Evolutionary conservation across 2,888 invertebrate species (phyloP), one percentile per base, ranked within the genome.

Genomic region (Leptinotarsa peninsularis): DNA sequence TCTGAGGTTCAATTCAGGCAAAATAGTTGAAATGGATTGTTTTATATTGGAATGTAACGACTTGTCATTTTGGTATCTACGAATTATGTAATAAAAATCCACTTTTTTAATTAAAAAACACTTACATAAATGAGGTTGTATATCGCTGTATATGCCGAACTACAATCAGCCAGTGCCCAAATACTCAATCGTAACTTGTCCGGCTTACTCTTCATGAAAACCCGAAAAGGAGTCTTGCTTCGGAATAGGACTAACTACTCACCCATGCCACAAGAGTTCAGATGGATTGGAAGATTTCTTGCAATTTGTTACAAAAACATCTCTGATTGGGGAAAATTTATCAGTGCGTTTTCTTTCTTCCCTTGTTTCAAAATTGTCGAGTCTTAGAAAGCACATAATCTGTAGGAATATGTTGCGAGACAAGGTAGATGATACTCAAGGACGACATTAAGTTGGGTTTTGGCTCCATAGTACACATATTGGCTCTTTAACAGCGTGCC

Each of bases 171-270:
- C 52, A 79, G 56, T 21, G 74, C 76, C 74, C 76, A 77, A 66
- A 78, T 76, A 71, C 75, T 77, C 58, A 74, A 33, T 21, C 73
- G 71, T 49, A 73, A 79, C 66, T 79, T 76, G 68, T 58, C 79
- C 7, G 73, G 74, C 56, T 79, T 78, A 49, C 72, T 78, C 50
- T 75, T 78, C 73, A 77, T 75, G 69, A 76, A 78, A 21, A 76
- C 73, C 58, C 71, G 49, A 70, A 80, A 80, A 23, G 74, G 69
- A 68, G 72, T 68, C 18, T 72, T 71, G 3, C 76, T 76, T 68
- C 78, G 67, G 27, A 79, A 76, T 63, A 67, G 67, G 52, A 77
- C 75, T 27, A 77, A 58, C 70, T 79, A 33, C 33, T 66, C 66
- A 17, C 33, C 66, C 7, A 66, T 27, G 66, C 21, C 21, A 23